Percentiles rank a stretch among this genome's conserved stretches.
These are phyloP conservation scores for Rhodinocichla rosea DNA, from an alignment of 2,113 vertebrate species.

Conservation along the genomic window DNA sequence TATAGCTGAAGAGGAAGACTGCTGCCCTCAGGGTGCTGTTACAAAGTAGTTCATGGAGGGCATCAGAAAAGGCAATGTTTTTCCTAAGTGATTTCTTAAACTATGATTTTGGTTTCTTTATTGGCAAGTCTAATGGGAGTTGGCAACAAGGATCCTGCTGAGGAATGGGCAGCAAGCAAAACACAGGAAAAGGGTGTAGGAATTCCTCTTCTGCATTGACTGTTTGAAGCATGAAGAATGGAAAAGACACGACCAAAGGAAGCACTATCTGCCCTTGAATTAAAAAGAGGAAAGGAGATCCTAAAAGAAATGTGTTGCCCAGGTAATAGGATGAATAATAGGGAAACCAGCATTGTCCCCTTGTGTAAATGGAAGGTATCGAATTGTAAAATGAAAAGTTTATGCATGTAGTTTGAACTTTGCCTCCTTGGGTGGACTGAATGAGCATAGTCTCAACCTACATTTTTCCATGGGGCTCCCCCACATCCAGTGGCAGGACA, in stretches of 20 bases:
- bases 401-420: neutral
- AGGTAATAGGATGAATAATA: neutral
- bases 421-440: neutral
- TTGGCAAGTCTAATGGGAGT: fast-evolving
- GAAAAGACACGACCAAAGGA: neutral
- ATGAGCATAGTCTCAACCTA: neutral
- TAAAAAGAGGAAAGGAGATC: neutral
- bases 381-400: neutral
- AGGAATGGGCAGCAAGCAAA: neutral
- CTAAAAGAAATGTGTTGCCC: neutral
- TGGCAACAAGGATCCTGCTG: neutral
- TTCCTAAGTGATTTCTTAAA: neutral
- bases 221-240: neutral
- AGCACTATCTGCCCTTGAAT: neutral
- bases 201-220: neutral
- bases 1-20: neutral
- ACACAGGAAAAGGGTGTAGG: neutral
- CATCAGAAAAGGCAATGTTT: neutral
- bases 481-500: neutral
- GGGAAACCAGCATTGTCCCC: neutral
- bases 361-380: neutral
- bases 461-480: neutral
- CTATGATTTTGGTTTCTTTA: neutral
- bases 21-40: neutral
- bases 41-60: neutral